Base-by-base conservation (phyloP, 2,797 vertebrate species). In the Heterohyrax brucei region DNA sequence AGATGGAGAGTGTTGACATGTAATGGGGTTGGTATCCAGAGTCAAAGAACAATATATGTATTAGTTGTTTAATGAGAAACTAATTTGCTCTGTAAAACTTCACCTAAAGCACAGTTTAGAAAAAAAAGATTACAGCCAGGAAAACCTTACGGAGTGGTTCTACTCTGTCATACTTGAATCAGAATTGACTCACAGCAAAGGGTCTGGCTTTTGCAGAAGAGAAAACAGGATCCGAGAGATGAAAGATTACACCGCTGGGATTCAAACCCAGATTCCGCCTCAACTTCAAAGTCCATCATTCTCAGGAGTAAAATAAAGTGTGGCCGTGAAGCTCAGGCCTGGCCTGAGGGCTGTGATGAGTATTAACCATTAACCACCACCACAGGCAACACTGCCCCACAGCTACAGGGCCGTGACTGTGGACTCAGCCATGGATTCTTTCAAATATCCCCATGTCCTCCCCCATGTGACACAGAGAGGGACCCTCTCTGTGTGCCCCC, bases 301-400 rank as follows among this genome's bases (percentile, higher is more conserved):
- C 56, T 39, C 39, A 39, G 39, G 39, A 4, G 3, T 33, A 30
- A 19, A 80, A 24, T 28, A 21, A 50, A 70, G 19, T 22, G 30
- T 59, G 12, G 0, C 10, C 4, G 19, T 72, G 89, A 80, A 44
- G 75, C 68, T 7, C 28, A 50, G 78, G 53, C 44, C 53, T 48
- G 70, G 72, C 59, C 80, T 28, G 26, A 24, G 28, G 33, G 16
- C 79, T 81, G 50, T 7, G 50, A 30, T 30, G 83, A 59, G 14
- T 21, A 14, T 80, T 92, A 87, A 94, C 90, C 46, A 81, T 84
- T 93, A 82, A 93, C 87, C 48, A 33, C 21, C 12, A 2, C 62
- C 33, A 5, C 72, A 83, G 44, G 75, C 68, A 92, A 24, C 30
- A 0, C 24, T 3, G 13, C 10, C 26, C 53, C 10, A 0, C 2